Evolutionary conservation across 2,797 vertebrate genomes (phyloP), one percentile per base, ranked within the genome.

Genomic region (Acanthurus leucopareius): DNA sequence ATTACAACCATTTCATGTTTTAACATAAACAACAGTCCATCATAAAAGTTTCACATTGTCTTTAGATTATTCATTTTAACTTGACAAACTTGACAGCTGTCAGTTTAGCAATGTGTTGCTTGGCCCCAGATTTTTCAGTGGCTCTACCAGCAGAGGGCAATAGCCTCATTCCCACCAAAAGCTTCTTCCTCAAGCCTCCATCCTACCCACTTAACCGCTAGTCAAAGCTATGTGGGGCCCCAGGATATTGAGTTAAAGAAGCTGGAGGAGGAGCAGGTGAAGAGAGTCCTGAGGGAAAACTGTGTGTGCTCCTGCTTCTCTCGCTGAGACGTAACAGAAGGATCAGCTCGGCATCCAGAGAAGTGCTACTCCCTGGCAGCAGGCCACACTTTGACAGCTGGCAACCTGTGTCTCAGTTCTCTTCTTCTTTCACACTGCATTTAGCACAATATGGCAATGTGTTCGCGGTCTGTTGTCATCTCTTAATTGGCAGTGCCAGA

Each of bases 371-470:
- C 87, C 67, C 87, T 38, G 91, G 93, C 92, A 88, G 76, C 70
- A 28, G 71, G 85, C 92, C 94, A 81, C 86, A 64, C 82, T 83
- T 48, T 67, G 89, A 85, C 89, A 94, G 92, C 91, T 94, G 91
- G 75, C 77, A 82, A 59, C 5, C 10, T 53, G 56, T 54, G 74
- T 84, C 78, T 86, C 80, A 87, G 64, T 77, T 72, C 77, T 74
- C 51, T 44, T 71, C 69, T 82, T 85, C 83, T 73, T 73, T 71
- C 75, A 66, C 75, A 75, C 82, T 83, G 79, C 74, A 78, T 88
- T 82, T 85, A 87, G 75, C 42, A 88, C 74, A 87, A 82, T 74
- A 79, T 13, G 13, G 61, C 76, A 70, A 70, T 86, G 67, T 86
- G 87, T 87, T 73, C 72, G 76, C 62, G 61, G 69, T 77, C 64